A percentile compares a stretch with the other conserved stretches of the same genome.
phyloP scores from a whole-genome alignment of 2,113 vertebrate species.

The Platycercus adscitus region DNA sequence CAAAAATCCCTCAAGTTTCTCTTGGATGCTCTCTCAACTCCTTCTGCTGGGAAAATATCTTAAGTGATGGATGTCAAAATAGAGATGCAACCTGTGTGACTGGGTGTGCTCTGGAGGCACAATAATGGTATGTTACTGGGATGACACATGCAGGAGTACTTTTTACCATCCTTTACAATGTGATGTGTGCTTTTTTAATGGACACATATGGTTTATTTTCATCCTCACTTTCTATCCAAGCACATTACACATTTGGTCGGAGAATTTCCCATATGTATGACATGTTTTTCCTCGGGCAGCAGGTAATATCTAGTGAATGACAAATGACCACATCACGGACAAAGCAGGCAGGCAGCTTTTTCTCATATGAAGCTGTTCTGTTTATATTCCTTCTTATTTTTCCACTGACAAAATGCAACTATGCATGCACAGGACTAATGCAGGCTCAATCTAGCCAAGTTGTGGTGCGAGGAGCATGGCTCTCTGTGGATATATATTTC shows the following conservation, averaged over 20 bases:
- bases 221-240: background rate
- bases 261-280: background rate
- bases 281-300: background rate
- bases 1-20: background rate
- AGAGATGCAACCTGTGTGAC: background rate
- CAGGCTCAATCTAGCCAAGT: background rate
- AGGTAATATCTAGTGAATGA: background rate
- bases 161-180: background rate
- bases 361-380: background rate
- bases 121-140: background rate
- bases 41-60: background rate
- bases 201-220: background rate
- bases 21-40: background rate
- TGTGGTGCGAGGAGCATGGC: rapidly evolving
- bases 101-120: background rate
- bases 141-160: background rate
- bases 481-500: rapidly evolving
- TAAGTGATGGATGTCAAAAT: background rate
- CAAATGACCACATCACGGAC: background rate
- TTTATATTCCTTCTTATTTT: background rate
- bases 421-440: background rate
- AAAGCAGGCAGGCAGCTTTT: background rate
- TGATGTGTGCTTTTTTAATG: background rate
- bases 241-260: background rate
- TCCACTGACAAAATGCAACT: background rate